A percentile compares a stretch with the other conserved stretches of the same genome.
Conservation (phyloP, 35 echinoderm and acorn worm species). For the Nesometra sesokonis region DNA sequence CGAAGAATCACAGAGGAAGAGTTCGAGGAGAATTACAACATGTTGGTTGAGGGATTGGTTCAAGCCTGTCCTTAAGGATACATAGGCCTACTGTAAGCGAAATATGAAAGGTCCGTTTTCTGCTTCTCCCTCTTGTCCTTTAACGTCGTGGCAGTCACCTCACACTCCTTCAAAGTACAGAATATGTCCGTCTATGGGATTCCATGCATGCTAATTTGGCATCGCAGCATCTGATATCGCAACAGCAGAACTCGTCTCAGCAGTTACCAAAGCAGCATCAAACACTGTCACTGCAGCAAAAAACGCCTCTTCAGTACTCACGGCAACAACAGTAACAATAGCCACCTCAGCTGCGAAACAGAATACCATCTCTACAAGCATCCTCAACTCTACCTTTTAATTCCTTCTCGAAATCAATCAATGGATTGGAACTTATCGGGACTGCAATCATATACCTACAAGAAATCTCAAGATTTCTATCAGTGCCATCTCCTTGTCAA, state of each 20-base stretch:
- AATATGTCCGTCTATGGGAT: not conserved
- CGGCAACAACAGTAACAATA: not conserved
- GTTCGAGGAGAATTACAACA: not conserved
- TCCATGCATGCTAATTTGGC: constrained; percentile 1
- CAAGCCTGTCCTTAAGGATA: not conserved
- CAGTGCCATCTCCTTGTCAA: not conserved
- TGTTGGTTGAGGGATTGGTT: not conserved
- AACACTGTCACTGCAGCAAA: no score
- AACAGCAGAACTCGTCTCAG: not conserved
- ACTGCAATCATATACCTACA: not conserved
- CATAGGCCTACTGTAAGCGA: constrained; percentile 8
- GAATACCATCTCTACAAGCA: not conserved
- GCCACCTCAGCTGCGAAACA: not conserved
- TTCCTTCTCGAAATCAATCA: not conserved
- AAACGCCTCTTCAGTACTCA: not conserved
- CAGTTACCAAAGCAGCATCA: no score
- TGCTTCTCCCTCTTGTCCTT: constrained; percentile 21
- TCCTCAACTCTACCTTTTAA: not conserved
- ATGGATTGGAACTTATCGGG: no score
- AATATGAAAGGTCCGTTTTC: constrained; percentile 4
- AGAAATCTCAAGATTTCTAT: not conserved
- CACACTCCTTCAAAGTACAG: not conserved
- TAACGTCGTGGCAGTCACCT: not conserved
- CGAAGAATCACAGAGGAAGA: not conserved
- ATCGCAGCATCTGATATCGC: no score